phyloP scores from a whole-genome alignment of 2,113 vertebrate genomes.

The Lophura nycthemera region DNA sequence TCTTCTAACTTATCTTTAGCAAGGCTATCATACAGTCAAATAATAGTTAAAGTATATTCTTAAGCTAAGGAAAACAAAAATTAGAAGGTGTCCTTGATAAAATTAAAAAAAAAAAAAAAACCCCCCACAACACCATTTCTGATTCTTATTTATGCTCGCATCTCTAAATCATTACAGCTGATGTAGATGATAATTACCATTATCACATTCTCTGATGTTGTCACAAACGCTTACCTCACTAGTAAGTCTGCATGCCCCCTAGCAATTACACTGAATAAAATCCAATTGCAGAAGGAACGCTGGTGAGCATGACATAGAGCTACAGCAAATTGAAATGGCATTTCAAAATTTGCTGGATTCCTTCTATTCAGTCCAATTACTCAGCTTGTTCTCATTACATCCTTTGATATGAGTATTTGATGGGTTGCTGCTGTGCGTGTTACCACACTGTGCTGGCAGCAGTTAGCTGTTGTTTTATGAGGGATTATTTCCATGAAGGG shows the following conservation, averaged over 20 bases:
- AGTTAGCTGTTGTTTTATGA: not conserved
- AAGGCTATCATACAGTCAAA: not conserved
- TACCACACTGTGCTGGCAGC: not conserved
- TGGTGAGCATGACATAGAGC: not conserved
- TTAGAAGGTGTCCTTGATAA: not conserved
- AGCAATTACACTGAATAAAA: conserved; percentile 36
- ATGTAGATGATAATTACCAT: conserved; percentile 25
- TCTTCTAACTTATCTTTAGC: not conserved
- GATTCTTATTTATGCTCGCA: not conserved
- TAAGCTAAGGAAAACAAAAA: not conserved
- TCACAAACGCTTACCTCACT: conserved; percentile 31
- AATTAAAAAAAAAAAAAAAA: not conserved
- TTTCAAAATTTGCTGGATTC: conserved; percentile 25
- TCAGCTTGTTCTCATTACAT: conserved; percentile 39
- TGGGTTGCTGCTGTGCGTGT: not conserved
- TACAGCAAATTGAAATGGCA: conserved; percentile 1
- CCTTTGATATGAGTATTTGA: conserved; percentile 14
- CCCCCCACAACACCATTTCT: not conserved
- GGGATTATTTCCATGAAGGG: not conserved
- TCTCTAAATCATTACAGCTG: not conserved
- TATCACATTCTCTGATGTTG: conserved; percentile 12
- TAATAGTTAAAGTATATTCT: fast-evolving
- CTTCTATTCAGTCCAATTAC: conserved; percentile 15
- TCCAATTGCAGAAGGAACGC: not conserved
- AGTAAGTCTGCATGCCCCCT: not conserved